These are phyloP conservation scores for Rhopalosiphum maidis DNA, from an alignment of 1,140 invertebrate species.

Conservation along the genomic window DNA sequence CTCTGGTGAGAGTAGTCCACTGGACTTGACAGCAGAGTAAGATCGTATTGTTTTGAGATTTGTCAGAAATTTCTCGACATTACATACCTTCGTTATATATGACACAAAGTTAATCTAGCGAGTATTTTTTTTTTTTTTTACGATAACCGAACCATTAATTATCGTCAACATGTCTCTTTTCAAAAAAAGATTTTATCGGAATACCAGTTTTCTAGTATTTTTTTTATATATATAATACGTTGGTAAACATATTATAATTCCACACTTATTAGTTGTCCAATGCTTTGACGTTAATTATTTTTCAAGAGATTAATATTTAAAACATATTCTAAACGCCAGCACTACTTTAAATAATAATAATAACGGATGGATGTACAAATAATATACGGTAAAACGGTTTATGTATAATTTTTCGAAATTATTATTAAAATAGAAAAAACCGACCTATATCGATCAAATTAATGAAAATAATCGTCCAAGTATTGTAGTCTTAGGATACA, in stretches of 20 bases:
- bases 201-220: background rate
- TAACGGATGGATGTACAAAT: background rate
- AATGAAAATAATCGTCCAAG: background rate
- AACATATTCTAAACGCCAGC: background rate
- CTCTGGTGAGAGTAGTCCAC: background rate
- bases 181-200: background rate
- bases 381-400: background rate
- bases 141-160: background rate
- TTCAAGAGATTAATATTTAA: background rate
- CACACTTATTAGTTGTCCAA: constrained; percentile 5
- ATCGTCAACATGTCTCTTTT: background rate
- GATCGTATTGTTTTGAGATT: constrained; percentile 20
- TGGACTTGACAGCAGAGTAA: constrained; percentile 18
- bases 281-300: constrained; percentile 17
- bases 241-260: constrained; percentile 12
- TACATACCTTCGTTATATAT: background rate
- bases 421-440: background rate
- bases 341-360: background rate
- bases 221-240: background rate
- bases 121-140: background rate
- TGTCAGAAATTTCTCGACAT: constrained; percentile 20
- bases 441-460: background rate
- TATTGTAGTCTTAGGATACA: background rate
- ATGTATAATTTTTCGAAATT: background rate
- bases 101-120: background rate